Evolutionary conservation across 2,113 vertebrate genomes (phyloP).

Genomic region (Seriola aureovittata): DNA sequence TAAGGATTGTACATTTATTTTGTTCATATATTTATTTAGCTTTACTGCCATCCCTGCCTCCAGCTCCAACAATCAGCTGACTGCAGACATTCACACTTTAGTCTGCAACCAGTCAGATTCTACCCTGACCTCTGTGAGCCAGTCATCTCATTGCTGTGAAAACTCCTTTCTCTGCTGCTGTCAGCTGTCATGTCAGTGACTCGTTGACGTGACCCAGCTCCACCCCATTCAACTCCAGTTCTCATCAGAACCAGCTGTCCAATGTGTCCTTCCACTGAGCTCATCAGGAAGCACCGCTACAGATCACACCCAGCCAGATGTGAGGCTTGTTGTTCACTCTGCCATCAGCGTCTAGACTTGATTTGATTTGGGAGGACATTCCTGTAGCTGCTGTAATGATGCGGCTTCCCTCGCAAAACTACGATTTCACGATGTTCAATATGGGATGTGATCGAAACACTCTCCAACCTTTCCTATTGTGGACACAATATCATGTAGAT

Average conservation of each 20-base stretch:
- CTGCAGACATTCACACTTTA: too few relatives aligned
- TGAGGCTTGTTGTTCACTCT: not conserved
- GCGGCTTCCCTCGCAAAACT: too few relatives aligned
- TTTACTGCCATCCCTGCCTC: not conserved
- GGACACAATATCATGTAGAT: not conserved
- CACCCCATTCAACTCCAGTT: not conserved
- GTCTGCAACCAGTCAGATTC: not conserved
- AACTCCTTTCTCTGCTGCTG: not conserved
- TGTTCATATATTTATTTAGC: not conserved
- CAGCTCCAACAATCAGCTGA: too few relatives aligned
- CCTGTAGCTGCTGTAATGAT: not conserved
- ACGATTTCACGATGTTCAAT: too few relatives aligned
- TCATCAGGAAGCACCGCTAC: not conserved
- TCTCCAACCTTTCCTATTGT: too few relatives aligned
- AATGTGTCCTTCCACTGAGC: not conserved
- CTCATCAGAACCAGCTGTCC: not conserved
- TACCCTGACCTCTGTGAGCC: not conserved
- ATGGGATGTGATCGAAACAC: too few relatives aligned
- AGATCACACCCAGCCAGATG: not conserved
- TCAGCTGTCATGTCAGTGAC: constrained; percentile 16
- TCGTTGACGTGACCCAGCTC: not conserved
- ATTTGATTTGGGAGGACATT: not conserved
- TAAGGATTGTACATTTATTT: too few relatives aligned
- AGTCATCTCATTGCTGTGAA: not conserved
- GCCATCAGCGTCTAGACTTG: not conserved